These are phyloP conservation scores for Pituophis catenifer DNA, from an alignment of 2,113 vertebrate genomes.

Conservation along the genomic window DNA sequence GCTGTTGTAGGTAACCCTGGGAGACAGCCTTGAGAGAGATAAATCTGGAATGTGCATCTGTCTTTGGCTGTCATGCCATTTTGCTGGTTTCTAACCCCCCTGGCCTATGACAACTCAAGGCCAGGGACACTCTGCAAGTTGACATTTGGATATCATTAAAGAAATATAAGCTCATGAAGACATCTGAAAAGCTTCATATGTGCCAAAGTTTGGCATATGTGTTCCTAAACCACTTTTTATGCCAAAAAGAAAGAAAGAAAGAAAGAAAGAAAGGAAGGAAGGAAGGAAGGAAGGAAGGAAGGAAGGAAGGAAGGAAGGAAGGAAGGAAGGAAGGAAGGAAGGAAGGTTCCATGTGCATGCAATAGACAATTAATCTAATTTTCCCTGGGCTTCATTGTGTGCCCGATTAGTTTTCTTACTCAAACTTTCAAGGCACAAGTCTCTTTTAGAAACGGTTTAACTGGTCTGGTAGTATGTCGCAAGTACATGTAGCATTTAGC, in stretches of 20 bases:
- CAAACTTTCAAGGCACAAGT: constrained; percentile 81
- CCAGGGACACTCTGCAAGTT: no score
- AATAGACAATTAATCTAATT: constrained; percentile 70
- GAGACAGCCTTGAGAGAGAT: no score
- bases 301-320: no score
- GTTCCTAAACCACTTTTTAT: constrained; percentile 53
- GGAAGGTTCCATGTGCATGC: constrained; percentile 66
- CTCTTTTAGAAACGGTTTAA: constrained; percentile 78
- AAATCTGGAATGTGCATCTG: no score
- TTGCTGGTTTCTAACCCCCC: no score
- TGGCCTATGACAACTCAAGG: no score
- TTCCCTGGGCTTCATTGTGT: constrained; percentile 72
- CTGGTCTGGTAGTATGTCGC: constrained; percentile 72
- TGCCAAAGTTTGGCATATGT: constrained; percentile 34
- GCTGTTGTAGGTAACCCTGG: no score
- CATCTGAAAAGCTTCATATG: constrained; percentile 28
- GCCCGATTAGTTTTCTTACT: constrained; percentile 80
- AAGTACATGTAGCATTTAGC: constrained; percentile 62
- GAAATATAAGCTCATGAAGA: not conserved
- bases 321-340: no score
- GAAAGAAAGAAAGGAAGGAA: no score
- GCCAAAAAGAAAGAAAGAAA: constrained; percentile 28
- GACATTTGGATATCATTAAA: not conserved
- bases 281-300: no score
- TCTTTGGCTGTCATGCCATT: no score